Evolutionary conservation across 2,113 vertebrate species (phyloP), one percentile per base, ranked within the genome.

Genomic region (Pangasianodon gigas): DNA sequence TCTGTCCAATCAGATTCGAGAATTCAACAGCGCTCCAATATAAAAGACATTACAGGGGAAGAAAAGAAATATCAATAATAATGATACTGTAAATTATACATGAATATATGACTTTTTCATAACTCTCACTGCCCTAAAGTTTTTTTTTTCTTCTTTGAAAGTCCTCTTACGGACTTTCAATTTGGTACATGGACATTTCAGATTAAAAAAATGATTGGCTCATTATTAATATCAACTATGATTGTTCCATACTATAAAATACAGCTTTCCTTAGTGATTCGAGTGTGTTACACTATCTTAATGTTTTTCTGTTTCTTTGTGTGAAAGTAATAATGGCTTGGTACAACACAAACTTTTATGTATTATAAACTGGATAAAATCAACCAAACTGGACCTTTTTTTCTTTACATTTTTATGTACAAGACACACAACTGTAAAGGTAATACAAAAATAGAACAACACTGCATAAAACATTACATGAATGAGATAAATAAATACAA

Each of bases 321-420:
- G 79, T 52, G 6, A 52, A 29, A 29, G 24, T 51, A 80, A 80
- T 52, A 6, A 51, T 80, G 7, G 1, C 10, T 46, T 16, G 37
- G 14, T 37, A 16, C n/a, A 41, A 74, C 32, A 32, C 65, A 69
- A 3, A 32, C 29, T 2, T 24, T 24, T 60, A 21, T 37, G 14
- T 13, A 69, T 32, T 62, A 56, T 62, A 14, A 44, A 84, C 13
- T 67, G 41, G 7, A 85, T 4, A 51, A 74, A 82, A n/a, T 37
- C 6, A 58, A 84, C 19, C 32, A 60, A 60, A 9, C 6, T 32
- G 82, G 3, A 56, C 1, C 5, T 37, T 56, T 24, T 37, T 84
- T 92, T 93, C 92, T 95, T 91, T 80, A 93, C 91, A 92, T 91
- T 92, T 91, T 94, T 95, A 94, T 95, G 92, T 95, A 95, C 95